A percentile compares a stretch with the other conserved stretches of the same genome.
Evolutionary conservation across 1,140 invertebrate species (phyloP).

Genomic region (Leptonema lineaticorne): DNA sequence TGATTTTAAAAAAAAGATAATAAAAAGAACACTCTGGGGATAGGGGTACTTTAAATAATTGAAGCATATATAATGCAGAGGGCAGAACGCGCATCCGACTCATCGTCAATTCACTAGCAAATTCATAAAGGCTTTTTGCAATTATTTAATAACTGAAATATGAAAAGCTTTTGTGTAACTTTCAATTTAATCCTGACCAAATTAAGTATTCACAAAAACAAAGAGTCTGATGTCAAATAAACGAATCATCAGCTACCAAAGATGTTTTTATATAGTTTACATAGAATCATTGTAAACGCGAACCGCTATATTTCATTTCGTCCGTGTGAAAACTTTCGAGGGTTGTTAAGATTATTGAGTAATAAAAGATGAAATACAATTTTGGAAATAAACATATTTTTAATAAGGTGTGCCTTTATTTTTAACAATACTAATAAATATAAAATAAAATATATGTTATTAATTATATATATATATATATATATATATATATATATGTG

Average conservation of each 20-base stretch:
- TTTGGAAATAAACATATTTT: too few species aligned
- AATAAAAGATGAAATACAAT: too few species aligned
- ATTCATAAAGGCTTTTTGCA: conserved; percentile 30
- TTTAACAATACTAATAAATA: too few species aligned
- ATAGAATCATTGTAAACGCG: too few species aligned
- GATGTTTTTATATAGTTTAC: too few species aligned
- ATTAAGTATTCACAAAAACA: conserved; percentile 31
- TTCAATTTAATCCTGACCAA: conserved; percentile 24
- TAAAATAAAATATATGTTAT: too few species aligned
- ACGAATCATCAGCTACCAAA: neutral
- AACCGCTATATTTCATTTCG: too few species aligned
- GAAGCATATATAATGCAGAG: conserved; percentile 29
- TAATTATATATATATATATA: too few species aligned
- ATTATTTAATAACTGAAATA: conserved; percentile 28
- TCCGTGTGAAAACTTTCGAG: too few species aligned
- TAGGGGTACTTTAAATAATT: conserved; percentile 29
- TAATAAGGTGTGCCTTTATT: too few species aligned
- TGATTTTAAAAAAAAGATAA: conserved; percentile 7
- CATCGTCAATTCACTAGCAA: conserved; percentile 28
- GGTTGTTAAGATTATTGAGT: too few species aligned
- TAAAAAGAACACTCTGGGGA: conserved; percentile 14
- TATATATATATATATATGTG: too few species aligned
- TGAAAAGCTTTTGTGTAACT: conserved; percentile 23
- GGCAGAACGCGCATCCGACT: conserved; percentile 22
- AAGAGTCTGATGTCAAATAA: conserved; percentile 17